Evolutionary conservation across 2,113 vertebrate genomes (phyloP).

Genomic region (Leptobrachium leishanense): DNA sequence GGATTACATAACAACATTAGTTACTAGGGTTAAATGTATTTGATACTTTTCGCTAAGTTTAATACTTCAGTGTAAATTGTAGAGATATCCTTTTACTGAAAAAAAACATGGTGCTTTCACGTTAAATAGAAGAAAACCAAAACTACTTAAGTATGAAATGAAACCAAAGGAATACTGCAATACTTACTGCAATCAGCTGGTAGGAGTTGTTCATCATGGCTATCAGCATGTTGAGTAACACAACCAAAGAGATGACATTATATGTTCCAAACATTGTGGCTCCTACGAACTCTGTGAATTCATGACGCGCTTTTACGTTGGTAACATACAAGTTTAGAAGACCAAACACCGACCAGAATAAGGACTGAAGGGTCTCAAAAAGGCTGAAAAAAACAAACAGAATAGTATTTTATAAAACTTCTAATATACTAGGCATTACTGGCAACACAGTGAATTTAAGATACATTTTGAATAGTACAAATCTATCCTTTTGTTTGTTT

Average conservation of each 20-base stretch:
- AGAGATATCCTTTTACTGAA: too few species aligned
- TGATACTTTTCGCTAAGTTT: too few species aligned
- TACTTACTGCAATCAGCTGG: slow-evolving; percentile 92
- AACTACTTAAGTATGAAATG: background rate
- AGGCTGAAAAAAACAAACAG: slow-evolving; percentile 70
- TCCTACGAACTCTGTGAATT: slow-evolving; percentile 94
- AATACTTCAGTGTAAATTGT: too few species aligned
- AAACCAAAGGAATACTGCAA: accelerated
- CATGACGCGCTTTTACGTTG: slow-evolving; percentile 92
- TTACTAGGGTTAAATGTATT: too few species aligned
- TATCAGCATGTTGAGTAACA: slow-evolving; percentile 96
- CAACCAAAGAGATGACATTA: slow-evolving; percentile 94
- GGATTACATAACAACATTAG: too few species aligned
- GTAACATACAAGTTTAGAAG: slow-evolving; percentile 93
- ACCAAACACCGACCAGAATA: slow-evolving; percentile 96
- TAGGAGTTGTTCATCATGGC: slow-evolving; percentile 99
- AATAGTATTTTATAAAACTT: background rate
- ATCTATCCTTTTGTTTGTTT: too few species aligned
- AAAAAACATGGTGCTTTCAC: too few species aligned
- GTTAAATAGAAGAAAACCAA: too few species aligned
- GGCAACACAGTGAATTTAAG: background rate
- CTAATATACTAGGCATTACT: background rate
- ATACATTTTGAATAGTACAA: background rate
- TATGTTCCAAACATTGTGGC: slow-evolving; percentile 98
- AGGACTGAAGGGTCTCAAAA: slow-evolving; percentile 94